Conservation (phyloP, 2,797 vertebrate genomes). For the Petrocephalus sullivani region DNA sequence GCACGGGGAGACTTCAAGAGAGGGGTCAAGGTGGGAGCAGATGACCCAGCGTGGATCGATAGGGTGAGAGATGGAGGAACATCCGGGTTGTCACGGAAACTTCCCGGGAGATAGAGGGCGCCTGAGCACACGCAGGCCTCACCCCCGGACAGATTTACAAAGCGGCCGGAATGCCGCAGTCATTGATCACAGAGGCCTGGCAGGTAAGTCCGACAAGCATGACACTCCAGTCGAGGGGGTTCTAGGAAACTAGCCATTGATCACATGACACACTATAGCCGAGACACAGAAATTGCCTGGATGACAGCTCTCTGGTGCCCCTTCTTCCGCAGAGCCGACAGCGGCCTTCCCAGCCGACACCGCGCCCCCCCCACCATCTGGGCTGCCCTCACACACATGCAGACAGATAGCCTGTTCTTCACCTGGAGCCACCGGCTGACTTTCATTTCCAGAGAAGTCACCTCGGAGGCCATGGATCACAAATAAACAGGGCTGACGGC, state of each 20-base stretch:
- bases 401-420: constrained; percentile 55
- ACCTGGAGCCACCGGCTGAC: constrained; percentile 45
- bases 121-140: background rate
- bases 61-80: background rate
- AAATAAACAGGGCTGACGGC: background rate
- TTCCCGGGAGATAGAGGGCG: background rate
- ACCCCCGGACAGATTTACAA: constrained; percentile 12
- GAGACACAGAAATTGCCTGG: background rate
- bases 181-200: constrained; percentile 56
- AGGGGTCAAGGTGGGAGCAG: background rate
- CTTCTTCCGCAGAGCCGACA: constrained; percentile 21
- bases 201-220: constrained; percentile 46
- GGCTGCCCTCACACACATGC: constrained; percentile 50
- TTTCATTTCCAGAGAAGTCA: constrained; percentile 31
- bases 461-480: constrained; percentile 16
- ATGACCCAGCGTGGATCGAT: background rate
- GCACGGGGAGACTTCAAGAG: constrained; percentile 35
- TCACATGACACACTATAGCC: background rate
- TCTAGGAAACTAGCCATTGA: background rate
- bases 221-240: constrained; percentile 44
- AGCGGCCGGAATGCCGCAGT: constrained; percentile 27
- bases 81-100: background rate
- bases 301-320: background rate
- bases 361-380: constrained; percentile 9
- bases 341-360: background rate